Evolutionary conservation across 2,797 vertebrate genomes (phyloP), one percentile per base, ranked within the genome.

Genomic region (Strix occidentalis): DNA sequence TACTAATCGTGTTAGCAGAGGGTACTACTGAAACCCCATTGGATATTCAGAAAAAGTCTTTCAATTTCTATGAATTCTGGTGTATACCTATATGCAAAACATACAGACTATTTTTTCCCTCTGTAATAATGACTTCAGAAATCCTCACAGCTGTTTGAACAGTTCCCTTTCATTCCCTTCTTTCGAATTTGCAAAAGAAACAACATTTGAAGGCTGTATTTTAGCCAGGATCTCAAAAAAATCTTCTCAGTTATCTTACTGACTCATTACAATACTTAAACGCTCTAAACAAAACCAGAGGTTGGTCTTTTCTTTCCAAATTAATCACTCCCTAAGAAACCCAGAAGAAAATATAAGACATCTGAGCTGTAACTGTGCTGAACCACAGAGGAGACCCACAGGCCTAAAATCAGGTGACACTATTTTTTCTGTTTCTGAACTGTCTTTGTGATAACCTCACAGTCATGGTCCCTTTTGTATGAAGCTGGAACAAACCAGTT

Each of bases 1-100:
- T 33, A n/a, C 31, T 43, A 24, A 60, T 46, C 3, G 1, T 6
- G 13, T 68, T 29, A 78, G 23, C 20, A 2, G 4, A 41, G 0
- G 0, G 39, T 54, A 45, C 35, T 64, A 24, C 41, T 26, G 56
- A 57, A 92, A 35, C 5, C 6, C 9, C 50, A 18, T 2, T 8
- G 9, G 29, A 60, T 37, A 46, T 25, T 77, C 56, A 77, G 56
- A 66, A 74, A 90, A 85, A 1, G 0, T 29, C 23, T 37, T 85
- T 48, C 45, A 4, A 2, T 39, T 63, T 72, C 45, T 64, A 11
- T 16, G 5, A 78, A 63, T 78, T 81, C 43, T 20, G 12, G 4
- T 72, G 16, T 26, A 41, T 41, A 33, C 10, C 41, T 37, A 35
- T 14, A 65, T 7, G 31, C 25, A 64, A 64, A n/a, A 37, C 21